Conservation (phyloP, 2,113 vertebrate genomes). For the Notothenia rossii region DNA sequence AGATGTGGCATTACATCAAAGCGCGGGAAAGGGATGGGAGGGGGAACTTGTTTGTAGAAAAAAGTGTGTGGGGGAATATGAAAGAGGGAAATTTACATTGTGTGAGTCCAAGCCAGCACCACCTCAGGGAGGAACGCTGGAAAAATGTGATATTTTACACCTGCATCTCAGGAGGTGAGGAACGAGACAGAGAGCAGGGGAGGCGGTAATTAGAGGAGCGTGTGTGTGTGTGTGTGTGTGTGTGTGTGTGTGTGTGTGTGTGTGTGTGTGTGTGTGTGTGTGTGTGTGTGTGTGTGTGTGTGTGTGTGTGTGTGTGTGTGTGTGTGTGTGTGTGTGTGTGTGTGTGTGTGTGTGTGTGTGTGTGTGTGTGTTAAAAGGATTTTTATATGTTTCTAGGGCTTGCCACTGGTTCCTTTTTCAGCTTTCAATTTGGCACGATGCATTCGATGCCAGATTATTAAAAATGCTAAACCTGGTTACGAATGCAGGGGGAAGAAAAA, state of each 20-base stretch:
- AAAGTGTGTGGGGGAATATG: constrained; percentile 77
- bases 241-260: constrained; percentile 43
- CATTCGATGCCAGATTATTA: constrained; percentile 73
- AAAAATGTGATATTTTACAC: constrained; percentile 88
- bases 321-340: constrained; percentile 43
- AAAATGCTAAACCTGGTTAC: constrained; percentile 76
- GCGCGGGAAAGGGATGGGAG: constrained; percentile 62
- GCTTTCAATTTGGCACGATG: constrained; percentile 70
- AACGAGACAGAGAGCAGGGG: constrained; percentile 68
- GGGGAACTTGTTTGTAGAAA: constrained; percentile 82
- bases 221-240: constrained; percentile 45
- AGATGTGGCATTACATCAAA: constrained; percentile 85
- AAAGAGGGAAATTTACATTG: constrained; percentile 80
- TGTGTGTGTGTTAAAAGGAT: constrained; percentile 54
- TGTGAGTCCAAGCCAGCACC: constrained; percentile 84
- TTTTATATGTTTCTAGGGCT: constrained; percentile 78
- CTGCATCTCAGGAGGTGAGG: constrained; percentile 83
- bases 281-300: constrained; percentile 40
- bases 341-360: constrained; percentile 50
- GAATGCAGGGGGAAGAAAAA: constrained; percentile 43
- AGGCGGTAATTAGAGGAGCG: constrained; percentile 76
- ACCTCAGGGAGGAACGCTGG: constrained; percentile 86
- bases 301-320: constrained; percentile 52
- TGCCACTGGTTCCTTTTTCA: constrained; percentile 75
- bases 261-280: constrained; percentile 51